Percentiles rank a stretch among this genome's conserved stretches.
phyloP scores from a whole-genome alignment of 2,113 vertebrate species.

The Nettapus auritus region DNA sequence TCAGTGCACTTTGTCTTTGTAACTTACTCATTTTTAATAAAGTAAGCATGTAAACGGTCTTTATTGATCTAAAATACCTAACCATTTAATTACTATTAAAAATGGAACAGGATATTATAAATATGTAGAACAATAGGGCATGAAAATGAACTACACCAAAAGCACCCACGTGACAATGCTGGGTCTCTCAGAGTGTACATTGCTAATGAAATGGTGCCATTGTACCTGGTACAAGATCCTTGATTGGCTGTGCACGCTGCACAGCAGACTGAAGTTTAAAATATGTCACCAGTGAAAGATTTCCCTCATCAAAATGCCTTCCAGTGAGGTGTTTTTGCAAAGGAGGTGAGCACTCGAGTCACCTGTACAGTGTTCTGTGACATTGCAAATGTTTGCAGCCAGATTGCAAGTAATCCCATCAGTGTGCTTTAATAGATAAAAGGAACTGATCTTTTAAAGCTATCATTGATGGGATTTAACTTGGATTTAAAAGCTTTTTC shows the following conservation, averaged over 20 bases:
- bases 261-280: background rate
- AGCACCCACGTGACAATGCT: background rate
- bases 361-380: background rate
- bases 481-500: conserved; percentile 50
- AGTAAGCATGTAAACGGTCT: conserved; percentile 75
- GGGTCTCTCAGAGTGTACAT: conserved; percentile 17
- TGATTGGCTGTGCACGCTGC: background rate
- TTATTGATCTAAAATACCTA: conserved; percentile 77
- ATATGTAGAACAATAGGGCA: conserved; percentile 66
- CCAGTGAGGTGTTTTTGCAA: background rate
- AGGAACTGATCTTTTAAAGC: conserved; percentile 62
- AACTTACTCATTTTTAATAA: conserved; percentile 73
- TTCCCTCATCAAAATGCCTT: background rate
- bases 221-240: background rate
- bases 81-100: conserved; percentile 79
- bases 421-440: conserved; percentile 35
- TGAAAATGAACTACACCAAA: conserved; percentile 38
- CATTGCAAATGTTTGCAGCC: conserved; percentile 47
- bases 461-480: conserved; percentile 45
- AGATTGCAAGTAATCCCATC: conserved; percentile 49
- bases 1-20: conserved; percentile 29
- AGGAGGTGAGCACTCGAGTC: background rate
- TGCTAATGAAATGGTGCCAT: background rate
- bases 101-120: conserved; percentile 75
- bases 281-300: background rate